A percentile compares a stretch with the other conserved stretches of the same genome.
These are phyloP conservation scores for Alces alces DNA, from an alignment of 2,113 vertebrate species.

Conservation along the genomic window DNA sequence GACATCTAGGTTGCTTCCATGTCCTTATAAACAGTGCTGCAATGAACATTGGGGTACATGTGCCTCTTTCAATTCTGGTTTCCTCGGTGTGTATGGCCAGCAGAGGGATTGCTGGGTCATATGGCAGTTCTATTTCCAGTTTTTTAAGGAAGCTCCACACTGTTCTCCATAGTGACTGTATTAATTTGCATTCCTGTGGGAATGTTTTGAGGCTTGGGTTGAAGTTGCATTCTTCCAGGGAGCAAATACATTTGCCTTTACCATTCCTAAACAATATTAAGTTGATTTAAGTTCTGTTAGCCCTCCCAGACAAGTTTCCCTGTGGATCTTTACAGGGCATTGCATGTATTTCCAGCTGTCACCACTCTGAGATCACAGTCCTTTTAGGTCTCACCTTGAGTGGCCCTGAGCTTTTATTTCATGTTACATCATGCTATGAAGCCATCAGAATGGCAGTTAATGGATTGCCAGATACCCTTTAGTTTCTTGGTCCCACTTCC, in stretches of 20 bases:
- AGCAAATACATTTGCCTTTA: neutral
- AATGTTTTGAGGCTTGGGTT: neutral
- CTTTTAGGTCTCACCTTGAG: neutral
- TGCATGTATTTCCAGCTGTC: neutral
- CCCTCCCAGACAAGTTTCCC: neutral
- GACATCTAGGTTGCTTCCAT: neutral
- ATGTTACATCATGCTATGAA: neutral
- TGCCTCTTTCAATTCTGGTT: neutral
- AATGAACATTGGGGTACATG: accelerated
- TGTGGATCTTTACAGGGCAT: neutral
- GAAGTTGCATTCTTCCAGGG: neutral
- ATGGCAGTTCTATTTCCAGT: neutral
- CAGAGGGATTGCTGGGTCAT: neutral
- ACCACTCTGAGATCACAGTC: neutral
- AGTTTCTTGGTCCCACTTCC: neutral
- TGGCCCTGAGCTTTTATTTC: neutral
- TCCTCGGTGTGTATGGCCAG: neutral
- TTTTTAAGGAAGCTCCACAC: neutral
- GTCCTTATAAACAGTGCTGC: neutral
- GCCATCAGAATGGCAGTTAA: neutral
- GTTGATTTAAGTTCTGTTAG: neutral
- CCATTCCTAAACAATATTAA: neutral
- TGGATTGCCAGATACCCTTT: neutral
- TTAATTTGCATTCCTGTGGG: neutral
- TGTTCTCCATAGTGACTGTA: neutral